Base-by-base conservation (phyloP, 2,888 invertebrate genomes). In the Tenthredo livida region DNA sequence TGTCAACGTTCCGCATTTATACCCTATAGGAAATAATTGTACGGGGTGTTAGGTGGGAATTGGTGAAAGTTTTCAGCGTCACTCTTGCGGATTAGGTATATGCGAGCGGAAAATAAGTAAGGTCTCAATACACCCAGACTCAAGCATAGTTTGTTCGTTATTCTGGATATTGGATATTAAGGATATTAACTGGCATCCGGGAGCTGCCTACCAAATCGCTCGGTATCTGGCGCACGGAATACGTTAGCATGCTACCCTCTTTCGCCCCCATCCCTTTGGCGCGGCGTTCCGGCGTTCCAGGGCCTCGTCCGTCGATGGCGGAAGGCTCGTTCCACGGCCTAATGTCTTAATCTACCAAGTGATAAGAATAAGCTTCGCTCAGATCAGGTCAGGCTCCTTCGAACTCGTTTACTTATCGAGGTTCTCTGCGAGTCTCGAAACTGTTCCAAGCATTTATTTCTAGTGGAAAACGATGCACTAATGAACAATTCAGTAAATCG, bases 261-360 rank as follows among this genome's bases (percentile, higher is more conserved):
- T 58, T n/a, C 12, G 9, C 21, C 61, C 61, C 21, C 61, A 54
- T 50, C 80, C n/a, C 25, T 37, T 29, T 37, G 25, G n/a, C 61
- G 15, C 77, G 61, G 33, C 40, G 37, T 50, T 54, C 58, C 80
- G 77, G 25, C 43, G 21, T 43, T 29, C 50, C 77, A 43, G 61
- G 40, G 61, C 58, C 58, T 37, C 58, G 80, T 80, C 40, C 80
- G 80, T 80, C 80, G 80, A 80, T 80, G 61, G 58, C 12, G 33
- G 80, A 61, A 80, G 80, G 80, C 54, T 78, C 78, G 54, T 78
- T 78, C 58, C 33, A 54, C 29, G 78, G 78, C 80, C 85, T 90
- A 90, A 91, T 91, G 91, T 91, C 91, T 91, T 90, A 90, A 91
- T 91, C 89, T 90, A 89, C 85, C 89, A 88, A 89, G 90, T 90